Percentiles rank a stretch among this genome's conserved stretches.
These are phyloP conservation scores for Cylloceria caligata DNA, from an alignment of 2,888 invertebrate species.

Conservation along the genomic window DNA sequence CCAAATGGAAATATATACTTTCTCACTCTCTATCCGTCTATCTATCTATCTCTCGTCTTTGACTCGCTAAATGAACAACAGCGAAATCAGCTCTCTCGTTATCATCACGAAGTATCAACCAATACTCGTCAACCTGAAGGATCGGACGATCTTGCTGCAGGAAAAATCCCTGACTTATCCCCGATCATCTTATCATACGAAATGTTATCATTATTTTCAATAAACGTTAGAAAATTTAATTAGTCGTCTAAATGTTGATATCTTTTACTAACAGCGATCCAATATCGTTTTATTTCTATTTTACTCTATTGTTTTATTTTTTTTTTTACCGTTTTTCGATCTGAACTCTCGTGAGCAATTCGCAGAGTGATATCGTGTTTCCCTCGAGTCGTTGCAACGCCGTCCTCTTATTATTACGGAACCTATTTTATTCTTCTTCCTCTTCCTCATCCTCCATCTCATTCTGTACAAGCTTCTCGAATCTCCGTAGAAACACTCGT, in stretches of 20 bases:
- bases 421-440: constrained; percentile 42
- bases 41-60: background rate
- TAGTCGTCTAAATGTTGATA: constrained; percentile 9
- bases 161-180: constrained; percentile 33
- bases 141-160: constrained; percentile 26
- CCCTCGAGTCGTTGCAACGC: constrained; percentile 1
- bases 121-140: constrained; percentile 12
- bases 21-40: constrained; percentile 18
- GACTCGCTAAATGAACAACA: constrained; percentile 23
- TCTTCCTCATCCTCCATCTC: constrained; percentile 1
- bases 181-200: constrained; percentile 55
- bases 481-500: constrained; percentile 46
- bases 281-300: background rate
- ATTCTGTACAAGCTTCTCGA: background rate
- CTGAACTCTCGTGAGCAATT: constrained; percentile 32
- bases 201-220: constrained; percentile 70
- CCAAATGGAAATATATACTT: constrained; percentile 19
- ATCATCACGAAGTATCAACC: constrained; percentile 21
- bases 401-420: constrained; percentile 40
- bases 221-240: constrained; percentile 65
- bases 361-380: constrained; percentile 54
- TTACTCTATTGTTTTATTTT: constrained; percentile 3
- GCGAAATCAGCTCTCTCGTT: constrained; percentile 21
- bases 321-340: constrained; percentile 44
- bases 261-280: background rate